phyloP scores from a whole-genome alignment of 2,888 invertebrate species.

The Dicycla oo region DNA sequence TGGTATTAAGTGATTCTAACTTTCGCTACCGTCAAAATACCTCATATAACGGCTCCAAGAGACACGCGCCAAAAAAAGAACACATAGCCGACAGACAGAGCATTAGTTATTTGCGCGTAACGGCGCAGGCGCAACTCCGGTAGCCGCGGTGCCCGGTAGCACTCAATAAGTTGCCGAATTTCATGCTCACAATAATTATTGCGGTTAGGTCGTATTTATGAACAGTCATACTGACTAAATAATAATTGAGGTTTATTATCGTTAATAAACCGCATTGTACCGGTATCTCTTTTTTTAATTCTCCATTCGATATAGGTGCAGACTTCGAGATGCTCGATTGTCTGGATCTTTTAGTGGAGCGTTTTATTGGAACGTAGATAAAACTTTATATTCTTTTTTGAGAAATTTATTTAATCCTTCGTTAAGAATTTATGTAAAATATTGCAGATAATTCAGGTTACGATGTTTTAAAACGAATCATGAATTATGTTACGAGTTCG shows the following conservation, averaged over 20 bases:
- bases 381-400: slow-evolving; percentile 41
- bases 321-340: slow-evolving; percentile 29
- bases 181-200: slow-evolving; percentile 79
- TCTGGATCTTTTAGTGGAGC: slow-evolving; percentile 45
- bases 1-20: slow-evolving; percentile 82
- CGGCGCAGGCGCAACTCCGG: slow-evolving; percentile 82
- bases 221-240: slow-evolving; percentile 61
- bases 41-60: slow-evolving; percentile 85
- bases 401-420: slow-evolving; percentile 42
- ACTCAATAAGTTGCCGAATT: slow-evolving; percentile 80
- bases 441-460: slow-evolving; percentile 54
- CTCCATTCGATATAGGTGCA: slow-evolving; percentile 30
- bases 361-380: slow-evolving; percentile 50
- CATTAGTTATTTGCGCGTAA: slow-evolving; percentile 88
- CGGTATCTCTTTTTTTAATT: slow-evolving; percentile 64
- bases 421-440: slow-evolving; percentile 39
- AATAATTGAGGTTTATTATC: slow-evolving; percentile 69
- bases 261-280: slow-evolving; percentile 64
- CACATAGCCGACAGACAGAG: slow-evolving; percentile 72
- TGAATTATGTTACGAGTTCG: slow-evolving; percentile 56
- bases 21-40: slow-evolving; percentile 86
- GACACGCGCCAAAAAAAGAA: slow-evolving; percentile 88
- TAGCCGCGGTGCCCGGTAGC: slow-evolving; percentile 82
- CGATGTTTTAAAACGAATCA: slow-evolving; percentile 51
- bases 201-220: slow-evolving; percentile 65